phyloP scores from a whole-genome alignment of 2,888 invertebrate genomes.

The Xylophagus ater region DNA sequence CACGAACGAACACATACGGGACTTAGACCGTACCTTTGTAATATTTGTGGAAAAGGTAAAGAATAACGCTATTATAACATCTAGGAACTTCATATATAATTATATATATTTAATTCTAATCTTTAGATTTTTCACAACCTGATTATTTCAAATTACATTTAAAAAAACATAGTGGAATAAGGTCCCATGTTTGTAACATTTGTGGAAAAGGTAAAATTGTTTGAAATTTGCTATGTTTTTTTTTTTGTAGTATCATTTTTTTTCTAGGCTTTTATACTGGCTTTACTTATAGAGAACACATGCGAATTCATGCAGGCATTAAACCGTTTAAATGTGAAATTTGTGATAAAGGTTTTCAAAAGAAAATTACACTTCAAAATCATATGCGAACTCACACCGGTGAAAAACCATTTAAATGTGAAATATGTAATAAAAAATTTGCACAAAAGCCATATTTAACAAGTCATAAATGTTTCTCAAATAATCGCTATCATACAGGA shows the following conservation, averaged over 20 bases:
- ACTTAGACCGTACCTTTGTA: slow-evolving; percentile 14
- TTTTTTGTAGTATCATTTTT: no score
- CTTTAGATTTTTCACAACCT: slow-evolving; percentile 12
- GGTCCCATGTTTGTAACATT: slow-evolving; percentile 12
- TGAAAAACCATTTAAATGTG: slow-evolving; percentile 13
- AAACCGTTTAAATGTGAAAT: slow-evolving; percentile 15
- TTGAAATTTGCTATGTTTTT: slow-evolving; percentile 11
- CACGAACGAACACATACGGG: slow-evolving; percentile 15
- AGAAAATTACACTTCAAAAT: slow-evolving; percentile 13
- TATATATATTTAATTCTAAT: not conserved
- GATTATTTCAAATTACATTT: slow-evolving; percentile 15
- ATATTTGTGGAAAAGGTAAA: slow-evolving; percentile 16
- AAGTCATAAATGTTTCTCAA: slow-evolving; percentile 5
- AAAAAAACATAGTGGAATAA: slow-evolving; percentile 11
- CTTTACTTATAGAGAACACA: no score
- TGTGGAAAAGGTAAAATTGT: slow-evolving; percentile 15
- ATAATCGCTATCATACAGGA: slow-evolving; percentile 3
- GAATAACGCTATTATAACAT: not conserved
- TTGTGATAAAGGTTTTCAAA: slow-evolving; percentile 15
- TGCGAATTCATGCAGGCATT: slow-evolving; percentile 11
- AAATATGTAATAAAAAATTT: not conserved
- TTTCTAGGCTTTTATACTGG: no score
- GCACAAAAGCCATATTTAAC: not conserved
- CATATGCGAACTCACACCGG: slow-evolving; percentile 16
- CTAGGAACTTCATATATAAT: not conserved